phyloP scores from a whole-genome alignment of 1,140 invertebrate genomes.

The Zaprionus ornatus region DNA sequence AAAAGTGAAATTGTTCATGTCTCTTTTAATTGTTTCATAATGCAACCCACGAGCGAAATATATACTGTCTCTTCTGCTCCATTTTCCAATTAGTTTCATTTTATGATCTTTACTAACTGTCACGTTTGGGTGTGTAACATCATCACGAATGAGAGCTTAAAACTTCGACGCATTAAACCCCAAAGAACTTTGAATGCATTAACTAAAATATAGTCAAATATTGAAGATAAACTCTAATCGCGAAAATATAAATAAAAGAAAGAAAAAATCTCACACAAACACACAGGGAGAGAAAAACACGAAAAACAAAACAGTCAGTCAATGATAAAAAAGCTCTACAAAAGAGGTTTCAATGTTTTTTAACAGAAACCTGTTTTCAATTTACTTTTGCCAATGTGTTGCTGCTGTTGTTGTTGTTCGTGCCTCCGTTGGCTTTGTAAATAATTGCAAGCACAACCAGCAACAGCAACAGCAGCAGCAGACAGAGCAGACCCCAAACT shows the following conservation, averaged over 20 bases:
- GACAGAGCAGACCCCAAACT: constrained; percentile 65
- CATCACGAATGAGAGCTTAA: neutral
- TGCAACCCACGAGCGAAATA: constrained; percentile 46
- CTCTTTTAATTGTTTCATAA: constrained; percentile 67
- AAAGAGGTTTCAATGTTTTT: constrained; percentile 81
- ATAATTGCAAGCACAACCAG: constrained; percentile 67
- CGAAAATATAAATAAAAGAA: constrained; percentile 27
- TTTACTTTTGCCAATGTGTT: constrained; percentile 70
- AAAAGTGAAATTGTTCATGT: constrained; percentile 70
- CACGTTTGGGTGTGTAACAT: constrained; percentile 53
- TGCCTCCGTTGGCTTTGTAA: constrained; percentile 67
- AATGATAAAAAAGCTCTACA: constrained; percentile 75
- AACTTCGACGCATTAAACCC: neutral
- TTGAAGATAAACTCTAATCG: constrained; percentile 29
- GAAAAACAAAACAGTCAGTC: constrained; percentile 41
- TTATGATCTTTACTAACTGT: constrained; percentile 40
- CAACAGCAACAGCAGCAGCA: constrained; percentile 37
- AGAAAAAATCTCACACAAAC: constrained; percentile 14
- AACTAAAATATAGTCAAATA: constrained; percentile 5
- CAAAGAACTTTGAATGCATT: constrained; percentile 40
- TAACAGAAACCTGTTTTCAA: constrained; percentile 74
- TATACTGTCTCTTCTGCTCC: constrained; percentile 33
- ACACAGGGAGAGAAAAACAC: constrained; percentile 10
- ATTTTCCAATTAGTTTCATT: constrained; percentile 32
- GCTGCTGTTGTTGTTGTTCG: constrained; percentile 45